These are phyloP conservation scores for Lutjanus campechanus DNA, from an alignment of 2,797 vertebrate species.

Conservation along the genomic window DNA sequence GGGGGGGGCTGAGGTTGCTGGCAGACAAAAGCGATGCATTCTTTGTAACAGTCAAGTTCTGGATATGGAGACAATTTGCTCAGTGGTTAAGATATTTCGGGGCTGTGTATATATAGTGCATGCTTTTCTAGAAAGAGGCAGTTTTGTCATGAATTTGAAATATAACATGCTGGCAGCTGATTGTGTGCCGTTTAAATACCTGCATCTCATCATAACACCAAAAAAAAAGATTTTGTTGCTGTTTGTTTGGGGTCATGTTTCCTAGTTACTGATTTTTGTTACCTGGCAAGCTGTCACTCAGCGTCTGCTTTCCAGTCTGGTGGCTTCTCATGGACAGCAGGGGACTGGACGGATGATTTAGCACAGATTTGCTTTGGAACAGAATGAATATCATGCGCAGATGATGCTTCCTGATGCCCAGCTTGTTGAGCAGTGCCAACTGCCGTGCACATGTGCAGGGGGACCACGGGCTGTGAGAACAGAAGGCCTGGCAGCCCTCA, in stretches of 20 bases:
- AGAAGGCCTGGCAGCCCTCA: conserved; percentile 78
- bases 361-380: conserved; percentile 79
- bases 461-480: conserved; percentile 72
- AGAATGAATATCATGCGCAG: conserved; percentile 73
- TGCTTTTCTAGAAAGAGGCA: conserved; percentile 65
- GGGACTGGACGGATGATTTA: conserved; percentile 77
- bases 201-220: conserved; percentile 23
- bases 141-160: conserved; percentile 63
- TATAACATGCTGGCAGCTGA: conserved; percentile 32
- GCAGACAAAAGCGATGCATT: conserved; percentile 79
- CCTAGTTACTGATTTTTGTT: conserved; percentile 59
- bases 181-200: conserved; percentile 27
- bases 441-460: conserved; percentile 77
- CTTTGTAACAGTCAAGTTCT: conserved; percentile 80
- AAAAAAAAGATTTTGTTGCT: conserved; percentile 22
- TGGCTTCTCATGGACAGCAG: conserved; percentile 74
- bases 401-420: conserved; percentile 80
- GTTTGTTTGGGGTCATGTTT: conserved; percentile 45
- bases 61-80: conserved; percentile 82
- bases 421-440: conserved; percentile 72
- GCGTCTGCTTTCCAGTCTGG: conserved; percentile 79
- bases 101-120: conserved; percentile 61
- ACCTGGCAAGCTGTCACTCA: conserved; percentile 74
- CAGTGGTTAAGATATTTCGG: conserved; percentile 80
- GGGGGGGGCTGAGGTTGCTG: conserved; percentile 79